Conservation (phyloP, 2,797 vertebrate species). For the Tadarida brasiliensis region DNA sequence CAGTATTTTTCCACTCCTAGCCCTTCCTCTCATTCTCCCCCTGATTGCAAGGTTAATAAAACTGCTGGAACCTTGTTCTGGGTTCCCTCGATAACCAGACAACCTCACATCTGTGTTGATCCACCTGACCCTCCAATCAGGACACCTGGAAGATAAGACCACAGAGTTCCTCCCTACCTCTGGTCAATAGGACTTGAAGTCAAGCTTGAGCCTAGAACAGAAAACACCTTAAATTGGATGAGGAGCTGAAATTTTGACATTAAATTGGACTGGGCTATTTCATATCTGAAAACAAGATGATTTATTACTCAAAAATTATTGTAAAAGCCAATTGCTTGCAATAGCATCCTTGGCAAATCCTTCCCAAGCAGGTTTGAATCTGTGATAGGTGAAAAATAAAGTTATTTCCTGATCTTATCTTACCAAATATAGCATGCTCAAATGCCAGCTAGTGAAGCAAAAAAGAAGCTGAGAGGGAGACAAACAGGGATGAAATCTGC, state of each 20-base stretch:
- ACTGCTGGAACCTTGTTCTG: neutral
- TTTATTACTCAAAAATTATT: neutral
- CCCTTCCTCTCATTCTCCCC: neutral
- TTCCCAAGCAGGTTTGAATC: conserved; percentile 54
- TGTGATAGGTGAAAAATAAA: conserved; percentile 60
- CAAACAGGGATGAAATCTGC: neutral
- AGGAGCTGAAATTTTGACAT: neutral
- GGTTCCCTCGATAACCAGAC: neutral
- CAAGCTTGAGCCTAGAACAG: neutral
- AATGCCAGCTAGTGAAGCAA: neutral
- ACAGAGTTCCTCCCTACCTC: neutral
- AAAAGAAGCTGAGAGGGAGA: neutral
- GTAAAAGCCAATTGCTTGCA: neutral
- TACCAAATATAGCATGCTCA: conserved; percentile 56
- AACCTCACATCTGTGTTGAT: neutral
- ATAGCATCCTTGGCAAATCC: conserved; percentile 53
- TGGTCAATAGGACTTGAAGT: neutral
- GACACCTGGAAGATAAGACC: neutral
- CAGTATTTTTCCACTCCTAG: neutral
- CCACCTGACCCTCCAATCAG: neutral
- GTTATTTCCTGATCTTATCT: conserved; percentile 66
- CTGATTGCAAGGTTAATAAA: neutral
- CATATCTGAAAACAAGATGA: conserved; percentile 16
- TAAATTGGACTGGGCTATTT: neutral
- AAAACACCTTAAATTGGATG: neutral